Base-by-base conservation (phyloP, 2,797 vertebrate species). In the Danio choprae region DNA sequence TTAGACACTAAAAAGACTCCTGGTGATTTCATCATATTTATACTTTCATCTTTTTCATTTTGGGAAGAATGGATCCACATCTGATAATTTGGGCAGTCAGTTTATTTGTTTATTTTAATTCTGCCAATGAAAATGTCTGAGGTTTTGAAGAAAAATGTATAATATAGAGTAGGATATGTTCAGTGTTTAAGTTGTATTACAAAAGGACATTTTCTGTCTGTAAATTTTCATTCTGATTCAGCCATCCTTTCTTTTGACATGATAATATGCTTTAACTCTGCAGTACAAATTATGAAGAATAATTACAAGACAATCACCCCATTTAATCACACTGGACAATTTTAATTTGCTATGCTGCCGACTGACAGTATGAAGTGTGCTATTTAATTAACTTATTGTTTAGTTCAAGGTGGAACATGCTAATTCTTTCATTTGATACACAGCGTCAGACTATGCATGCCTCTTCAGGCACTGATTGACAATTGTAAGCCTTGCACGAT, bases 241-340 rank as follows among this genome's bases (percentile, higher is more conserved):
- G 10, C 10, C 18, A 16, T 29, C 46, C 44, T 41, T 29, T 43
- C 64, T 22, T 59, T 79, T 55, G 67, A 72, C 56, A 43, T 71
- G 18, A 55, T 22, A 65, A 48, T 69, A 75, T 69, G 44, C 13
- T 74, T 74, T 62, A 22, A 67, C 22, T 70, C 68, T 40, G 40
- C 50, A 18, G 20, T 69, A 60, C 68, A 73, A 71, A 80, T 69
- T 74, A 83, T 73, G 22, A 85, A 46, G 38, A 71, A 77, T 80
- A 80, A 80, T 80, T 73, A 80, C 65, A 67, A 77, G 70, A 58
- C 81, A 82, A 85, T 82, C 73, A 80, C 64, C 70, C 80, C 73
- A 71, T 77, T 85, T 80, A 83, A 85, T 85, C 70, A 78, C 63
- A 72, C 59, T 60, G 62, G 68, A 67, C 80, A 43, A 58, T 82